Conservation (phyloP, 2,113 vertebrate species). For the Physeter macrocephalus region DNA sequence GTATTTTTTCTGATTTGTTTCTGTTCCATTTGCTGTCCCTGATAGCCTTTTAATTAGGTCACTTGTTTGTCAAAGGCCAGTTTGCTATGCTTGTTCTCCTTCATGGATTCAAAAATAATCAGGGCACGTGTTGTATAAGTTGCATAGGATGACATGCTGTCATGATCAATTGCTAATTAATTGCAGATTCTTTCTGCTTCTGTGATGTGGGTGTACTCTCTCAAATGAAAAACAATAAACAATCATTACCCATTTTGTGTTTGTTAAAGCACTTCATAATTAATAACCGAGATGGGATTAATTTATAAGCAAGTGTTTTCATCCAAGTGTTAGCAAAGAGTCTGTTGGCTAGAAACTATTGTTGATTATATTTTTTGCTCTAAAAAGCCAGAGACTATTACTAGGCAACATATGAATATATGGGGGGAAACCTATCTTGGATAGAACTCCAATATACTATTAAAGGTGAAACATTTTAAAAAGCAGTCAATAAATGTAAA, state of each 20-base stretch:
- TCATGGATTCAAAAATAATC: slow-evolving; percentile 57
- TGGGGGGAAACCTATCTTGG: not conserved
- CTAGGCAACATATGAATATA: not conserved
- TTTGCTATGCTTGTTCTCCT: slow-evolving; percentile 38
- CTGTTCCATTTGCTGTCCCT: slow-evolving; percentile 36
- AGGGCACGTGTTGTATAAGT: slow-evolving; percentile 52
- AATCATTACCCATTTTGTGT: slow-evolving; percentile 36
- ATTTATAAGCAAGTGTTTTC: slow-evolving; percentile 45
- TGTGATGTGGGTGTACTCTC: not conserved
- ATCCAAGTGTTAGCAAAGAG: slow-evolving; percentile 13
- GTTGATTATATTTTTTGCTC: slow-evolving; percentile 20
- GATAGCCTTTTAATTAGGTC: slow-evolving; percentile 64
- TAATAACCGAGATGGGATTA: slow-evolving; percentile 32
- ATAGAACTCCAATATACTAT: not conserved
- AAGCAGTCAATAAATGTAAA: not conserved
- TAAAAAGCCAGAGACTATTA: not conserved
- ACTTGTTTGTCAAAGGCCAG: slow-evolving; percentile 46
- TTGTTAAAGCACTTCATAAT: slow-evolving; percentile 44
- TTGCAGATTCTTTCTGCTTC: slow-evolving; percentile 42
- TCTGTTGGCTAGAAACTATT: not conserved
- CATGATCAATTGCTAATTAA: slow-evolving; percentile 63
- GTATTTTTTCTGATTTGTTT: slow-evolving; percentile 39
- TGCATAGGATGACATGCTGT: slow-evolving; percentile 32
- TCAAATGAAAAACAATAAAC: slow-evolving; percentile 52
- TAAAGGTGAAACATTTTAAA: slow-evolving; percentile 4